Percentiles rank a stretch among this genome's conserved stretches.
These are phyloP conservation scores for Oncorhynchus gorbuscha DNA, from an alignment of 2,113 vertebrate species.

Conservation along the genomic window DNA sequence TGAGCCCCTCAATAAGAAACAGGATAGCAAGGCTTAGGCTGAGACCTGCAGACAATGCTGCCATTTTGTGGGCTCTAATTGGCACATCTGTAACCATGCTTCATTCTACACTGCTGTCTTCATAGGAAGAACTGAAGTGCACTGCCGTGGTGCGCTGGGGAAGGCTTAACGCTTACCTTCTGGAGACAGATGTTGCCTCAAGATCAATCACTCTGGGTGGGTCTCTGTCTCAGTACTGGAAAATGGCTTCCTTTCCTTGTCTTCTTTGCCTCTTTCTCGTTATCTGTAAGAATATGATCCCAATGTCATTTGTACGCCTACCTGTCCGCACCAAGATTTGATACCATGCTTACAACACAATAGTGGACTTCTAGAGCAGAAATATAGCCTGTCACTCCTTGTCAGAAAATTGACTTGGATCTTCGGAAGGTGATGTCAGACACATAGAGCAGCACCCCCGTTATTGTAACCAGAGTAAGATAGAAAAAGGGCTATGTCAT, in stretches of 20 bases:
- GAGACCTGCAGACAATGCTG: not conserved
- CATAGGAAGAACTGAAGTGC: not conserved
- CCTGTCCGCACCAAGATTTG: not conserved
- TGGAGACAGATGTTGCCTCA: not conserved
- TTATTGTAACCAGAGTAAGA: no score
- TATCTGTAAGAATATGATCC: not conserved
- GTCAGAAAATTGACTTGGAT: no score
- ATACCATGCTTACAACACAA: no score
- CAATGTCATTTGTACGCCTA: not conserved
- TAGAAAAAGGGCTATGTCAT: no score
- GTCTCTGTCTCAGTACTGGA: not conserved
- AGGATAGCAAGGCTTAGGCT: not conserved
- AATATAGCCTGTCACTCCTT: no score
- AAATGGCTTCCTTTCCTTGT: no score
- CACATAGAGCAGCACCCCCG: no score
- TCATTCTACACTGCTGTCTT: conserved; percentile 19
- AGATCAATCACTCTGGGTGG: not conserved
- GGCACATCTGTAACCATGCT: conserved; percentile 8
- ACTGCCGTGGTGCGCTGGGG: not conserved
- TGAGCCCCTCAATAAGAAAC: not conserved
- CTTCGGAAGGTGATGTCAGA: no score
- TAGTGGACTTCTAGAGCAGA: no score
- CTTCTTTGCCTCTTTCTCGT: not conserved
- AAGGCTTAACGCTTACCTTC: not conserved
- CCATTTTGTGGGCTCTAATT: conserved; percentile 12